Evolutionary conservation across 2,113 vertebrate species (phyloP), one percentile per base, ranked within the genome.

Genomic region (Ammodytes dubius): DNA sequence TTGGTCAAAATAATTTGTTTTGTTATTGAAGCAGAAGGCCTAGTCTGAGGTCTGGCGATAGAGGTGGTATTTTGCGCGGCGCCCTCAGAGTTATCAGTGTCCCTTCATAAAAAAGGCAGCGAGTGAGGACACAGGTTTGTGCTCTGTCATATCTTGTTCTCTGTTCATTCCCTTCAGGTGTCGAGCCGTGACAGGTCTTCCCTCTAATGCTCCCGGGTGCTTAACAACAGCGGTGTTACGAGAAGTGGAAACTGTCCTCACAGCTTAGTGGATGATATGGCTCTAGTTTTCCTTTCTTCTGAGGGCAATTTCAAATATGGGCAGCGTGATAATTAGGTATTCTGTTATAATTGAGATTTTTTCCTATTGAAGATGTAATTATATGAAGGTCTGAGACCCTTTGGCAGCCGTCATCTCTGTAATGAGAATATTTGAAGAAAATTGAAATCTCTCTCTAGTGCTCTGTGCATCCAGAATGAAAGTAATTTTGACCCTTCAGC

Each of bases 381-480:
- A 92, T 85, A 77, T 74, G 71, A 90, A 83, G 88, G 87, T 81
- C 83, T 84, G 68, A 77, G 91, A 87, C 87, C 91, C 92, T 94
- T 92, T 89, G 88, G 92, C 92, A 84, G 92, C 78, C 74, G 53
- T 81, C 83, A 50, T 87, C 85, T 82, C 83, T 60, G 84, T 93
- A 94, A 95, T 94, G 93, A 92, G 93, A 93, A 91, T 92, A 93
- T 94, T 88, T 92, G 83, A 93, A 87, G 86, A 78, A 94, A 94
- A 92, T 93, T 88, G 89, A 94, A 94, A 94, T 93, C 88, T 88
- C 89, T 89, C 86, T 91, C 70, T 60, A 83, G 73, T 84, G 69
- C 89, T 91, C 82, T 77, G 81, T 78, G 87, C 92, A 90, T 91
- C 89, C 74, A 87, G 85, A 92, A 84, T 84, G 81, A 90, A 91